These are phyloP conservation scores for Erebia aethiops DNA, from an alignment of 2,888 invertebrate species.

Conservation along the genomic window DNA sequence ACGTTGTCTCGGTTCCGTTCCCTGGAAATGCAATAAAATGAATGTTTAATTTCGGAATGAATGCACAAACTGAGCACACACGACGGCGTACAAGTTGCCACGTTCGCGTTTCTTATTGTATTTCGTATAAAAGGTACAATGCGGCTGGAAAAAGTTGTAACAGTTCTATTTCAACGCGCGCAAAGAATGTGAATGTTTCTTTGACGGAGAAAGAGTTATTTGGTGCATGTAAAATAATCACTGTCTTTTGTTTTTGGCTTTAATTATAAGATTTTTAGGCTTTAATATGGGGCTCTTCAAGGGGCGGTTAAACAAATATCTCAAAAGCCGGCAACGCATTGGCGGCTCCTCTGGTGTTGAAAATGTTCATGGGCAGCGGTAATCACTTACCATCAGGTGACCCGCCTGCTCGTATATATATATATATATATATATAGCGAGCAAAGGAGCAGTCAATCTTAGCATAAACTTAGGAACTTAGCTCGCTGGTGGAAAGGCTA, in stretches of 20 bases:
- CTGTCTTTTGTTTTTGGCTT: not conserved
- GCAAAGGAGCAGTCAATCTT: no score
- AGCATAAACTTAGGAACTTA: no score
- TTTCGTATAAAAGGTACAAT: slow-evolving; percentile 14
- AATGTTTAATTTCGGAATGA: slow-evolving; percentile 49
- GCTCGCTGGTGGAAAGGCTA: no score
- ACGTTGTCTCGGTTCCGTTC: slow-evolving; percentile 42
- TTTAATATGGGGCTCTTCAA: no score
- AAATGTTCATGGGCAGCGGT: no score
- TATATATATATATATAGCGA: no score
- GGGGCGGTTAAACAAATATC: no score
- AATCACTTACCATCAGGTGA: no score
- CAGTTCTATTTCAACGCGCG: not conserved
- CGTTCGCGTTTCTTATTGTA: slow-evolving; percentile 19
- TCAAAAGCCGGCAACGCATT: no score
- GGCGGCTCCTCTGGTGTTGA: no score
- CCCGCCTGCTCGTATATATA: no score
- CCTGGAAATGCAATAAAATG: slow-evolving; percentile 50
- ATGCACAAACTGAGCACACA: slow-evolving; percentile 29
- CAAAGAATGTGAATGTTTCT: not conserved
- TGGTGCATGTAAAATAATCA: slow-evolving; percentile 3
- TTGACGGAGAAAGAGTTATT: not conserved
- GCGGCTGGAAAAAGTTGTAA: slow-evolving; percentile 6
- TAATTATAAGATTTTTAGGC: no score
- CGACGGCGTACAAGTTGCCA: slow-evolving; percentile 10